Evolutionary conservation across 2,113 vertebrate genomes (phyloP).

Genomic region (Tichodroma muraria): DNA sequence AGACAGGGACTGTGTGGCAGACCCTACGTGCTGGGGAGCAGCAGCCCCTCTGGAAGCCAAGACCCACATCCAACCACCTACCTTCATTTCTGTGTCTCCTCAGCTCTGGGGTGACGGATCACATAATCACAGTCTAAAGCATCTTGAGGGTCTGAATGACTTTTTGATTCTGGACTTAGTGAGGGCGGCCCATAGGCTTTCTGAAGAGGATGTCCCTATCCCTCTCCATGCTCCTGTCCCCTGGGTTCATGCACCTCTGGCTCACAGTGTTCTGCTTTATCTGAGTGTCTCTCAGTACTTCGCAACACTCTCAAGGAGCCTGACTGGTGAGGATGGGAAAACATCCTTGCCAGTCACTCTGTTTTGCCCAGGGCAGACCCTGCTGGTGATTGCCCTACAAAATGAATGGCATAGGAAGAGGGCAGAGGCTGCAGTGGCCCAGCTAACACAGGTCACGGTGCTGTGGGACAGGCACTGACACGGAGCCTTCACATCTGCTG

Average conservation of each 20-base stretch:
- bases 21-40: neutral
- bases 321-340: neutral
- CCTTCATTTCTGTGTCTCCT: neutral
- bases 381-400: neutral
- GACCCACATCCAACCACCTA: neutral
- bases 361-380: neutral
- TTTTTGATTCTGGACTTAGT: neutral
- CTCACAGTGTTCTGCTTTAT: neutral
- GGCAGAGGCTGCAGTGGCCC: neutral
- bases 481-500: neutral
- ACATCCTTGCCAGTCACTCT: neutral
- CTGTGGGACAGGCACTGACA: neutral
- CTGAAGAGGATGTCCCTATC: neutral
- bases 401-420: fast-evolving
- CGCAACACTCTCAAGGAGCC: neutral
- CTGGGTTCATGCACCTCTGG: neutral
- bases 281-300: fast-evolving
- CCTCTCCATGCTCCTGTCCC: neutral
- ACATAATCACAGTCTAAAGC: neutral
- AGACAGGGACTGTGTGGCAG: neutral
- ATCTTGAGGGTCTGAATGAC: neutral
- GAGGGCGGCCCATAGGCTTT: neutral
- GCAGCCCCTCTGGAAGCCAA: neutral
- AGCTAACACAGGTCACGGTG: neutral
- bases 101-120: neutral